Evolutionary conservation across 2,113 vertebrate genomes (phyloP).

Genomic region (Anarhynchus alexandrinus): DNA sequence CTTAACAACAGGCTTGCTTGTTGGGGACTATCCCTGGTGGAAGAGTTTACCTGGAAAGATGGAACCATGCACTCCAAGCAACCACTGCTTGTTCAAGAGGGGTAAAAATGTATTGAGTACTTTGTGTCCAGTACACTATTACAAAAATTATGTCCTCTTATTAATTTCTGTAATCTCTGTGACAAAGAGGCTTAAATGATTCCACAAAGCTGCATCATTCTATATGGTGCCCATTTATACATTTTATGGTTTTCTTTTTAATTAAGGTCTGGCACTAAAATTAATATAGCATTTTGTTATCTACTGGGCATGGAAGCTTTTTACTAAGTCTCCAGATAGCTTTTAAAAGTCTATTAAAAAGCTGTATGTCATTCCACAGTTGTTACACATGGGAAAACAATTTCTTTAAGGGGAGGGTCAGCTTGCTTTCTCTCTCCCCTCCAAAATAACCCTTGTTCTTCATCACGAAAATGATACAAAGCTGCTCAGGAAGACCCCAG

Average conservation of each 20-base stretch:
- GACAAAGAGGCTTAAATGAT: slow-evolving; percentile 14
- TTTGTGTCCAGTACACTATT: not conserved
- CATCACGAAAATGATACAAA: not conserved
- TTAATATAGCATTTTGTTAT: slow-evolving; percentile 59
- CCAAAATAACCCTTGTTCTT: not conserved
- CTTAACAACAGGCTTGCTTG: slow-evolving; percentile 63
- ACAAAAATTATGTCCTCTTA: not conserved
- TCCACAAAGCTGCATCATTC: not conserved
- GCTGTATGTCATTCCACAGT: slow-evolving; percentile 1
- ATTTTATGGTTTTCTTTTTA: slow-evolving; percentile 58
- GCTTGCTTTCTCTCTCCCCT: not conserved
- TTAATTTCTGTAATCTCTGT: slow-evolving; percentile 24
- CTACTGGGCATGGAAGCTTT: slow-evolving; percentile 32
- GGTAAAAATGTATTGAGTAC: not conserved
- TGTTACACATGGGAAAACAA: slow-evolving; percentile 9
- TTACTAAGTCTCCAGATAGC: slow-evolving; percentile 42
- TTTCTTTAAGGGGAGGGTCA: not conserved
- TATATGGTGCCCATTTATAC: not conserved
- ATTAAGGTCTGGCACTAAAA: slow-evolving; percentile 57
- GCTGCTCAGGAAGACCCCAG: not conserved
- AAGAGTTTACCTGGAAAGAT: slow-evolving; percentile 16
- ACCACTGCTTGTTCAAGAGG: not conserved
- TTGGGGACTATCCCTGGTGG: slow-evolving; percentile 36
- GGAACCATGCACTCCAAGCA: not conserved
- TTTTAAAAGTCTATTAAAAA: slow-evolving; percentile 56